Evolutionary conservation across 2,797 vertebrate species (phyloP), one percentile per base, ranked within the genome.

Genomic region (Paedocypris micromegethes): DNA sequence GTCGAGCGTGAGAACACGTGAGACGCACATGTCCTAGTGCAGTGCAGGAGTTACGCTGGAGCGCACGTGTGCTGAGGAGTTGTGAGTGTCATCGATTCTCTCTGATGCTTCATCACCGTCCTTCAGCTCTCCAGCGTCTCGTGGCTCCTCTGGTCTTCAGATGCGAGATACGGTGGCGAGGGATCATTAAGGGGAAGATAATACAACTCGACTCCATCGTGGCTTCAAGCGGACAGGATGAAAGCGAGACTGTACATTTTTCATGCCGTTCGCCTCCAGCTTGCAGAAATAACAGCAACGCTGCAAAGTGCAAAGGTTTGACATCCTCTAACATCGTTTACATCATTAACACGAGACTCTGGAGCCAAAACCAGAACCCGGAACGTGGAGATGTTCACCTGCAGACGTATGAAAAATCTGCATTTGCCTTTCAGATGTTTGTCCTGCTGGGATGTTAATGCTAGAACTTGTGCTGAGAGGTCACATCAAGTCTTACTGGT

Each of bases 21-120:
- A 23, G 23, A 23, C 23, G 42, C 52, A 44, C 60, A 59, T 45
- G 59, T 80, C 51, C 72, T 72, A 74, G 78, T 80, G 80, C 84
- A 82, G 78, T 83, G 84, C 81, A 85, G 86, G 87, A 88, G 82
- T 86, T 88, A 81, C 72, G 79, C 68, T 58, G 83, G 80, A 53
- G 37, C 51, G 60, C 60, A 63, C 48, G 48, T 63, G 60, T 43
- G 48, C n/a, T 41, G 54, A 57, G 44, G 47, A 66, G 53, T 37
- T 46, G 45, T 52, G 68, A 46, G 40, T 9, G 6, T 64, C 37
- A 69, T 68, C 49, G 60, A 64, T 68, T 53, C 41, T 53, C 56
- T 54, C 44, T 39, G 55, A 63, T 58, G 61, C 59, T 63, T 73
- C 38, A 42, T 64, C 52, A 70, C 48, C 45, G 59, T 51, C 45